phyloP scores from a whole-genome alignment of 2,113 vertebrate genomes.

The Cavia aperea region DNA sequence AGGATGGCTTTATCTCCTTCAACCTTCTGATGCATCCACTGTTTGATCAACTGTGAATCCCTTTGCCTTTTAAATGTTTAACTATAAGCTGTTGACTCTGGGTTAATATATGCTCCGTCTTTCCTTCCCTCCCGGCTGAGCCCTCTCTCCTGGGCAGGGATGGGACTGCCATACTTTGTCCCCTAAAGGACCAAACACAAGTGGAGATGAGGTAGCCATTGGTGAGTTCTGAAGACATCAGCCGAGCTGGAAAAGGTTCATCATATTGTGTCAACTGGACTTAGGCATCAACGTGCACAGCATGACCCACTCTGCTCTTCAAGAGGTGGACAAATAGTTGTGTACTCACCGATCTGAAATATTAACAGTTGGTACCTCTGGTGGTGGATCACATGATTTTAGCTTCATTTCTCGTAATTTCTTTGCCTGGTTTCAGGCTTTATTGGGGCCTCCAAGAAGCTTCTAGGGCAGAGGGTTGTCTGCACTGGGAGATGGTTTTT shows the following conservation, averaged over 20 bases:
- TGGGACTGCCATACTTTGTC: background rate
- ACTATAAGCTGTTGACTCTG: background rate
- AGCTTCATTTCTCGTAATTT: background rate
- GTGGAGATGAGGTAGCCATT: fast-evolving
- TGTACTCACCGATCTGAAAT: fast-evolving
- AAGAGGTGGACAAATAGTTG: background rate
- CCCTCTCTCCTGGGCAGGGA: background rate
- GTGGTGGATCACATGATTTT: background rate
- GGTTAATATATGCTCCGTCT: background rate
- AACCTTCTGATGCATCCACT: background rate
- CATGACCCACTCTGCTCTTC: background rate
- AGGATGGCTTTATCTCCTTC: background rate
- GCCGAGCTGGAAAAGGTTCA: background rate
- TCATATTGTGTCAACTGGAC: fast-evolving
- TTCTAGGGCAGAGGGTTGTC: background rate
- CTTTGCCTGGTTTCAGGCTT: background rate
- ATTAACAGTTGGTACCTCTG: background rate
- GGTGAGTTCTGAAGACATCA: too few relatives aligned
- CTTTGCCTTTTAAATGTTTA: slow-evolving; percentile 35
- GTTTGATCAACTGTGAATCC: slow-evolving; percentile 4
- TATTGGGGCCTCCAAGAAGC: background rate
- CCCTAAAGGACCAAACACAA: background rate
- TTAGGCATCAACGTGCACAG: background rate
- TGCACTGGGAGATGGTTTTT: too few relatives aligned
- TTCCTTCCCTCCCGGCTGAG: background rate